Evolutionary conservation across 2,113 vertebrate species (phyloP).

Genomic region (Pampusana beccarii): DNA sequence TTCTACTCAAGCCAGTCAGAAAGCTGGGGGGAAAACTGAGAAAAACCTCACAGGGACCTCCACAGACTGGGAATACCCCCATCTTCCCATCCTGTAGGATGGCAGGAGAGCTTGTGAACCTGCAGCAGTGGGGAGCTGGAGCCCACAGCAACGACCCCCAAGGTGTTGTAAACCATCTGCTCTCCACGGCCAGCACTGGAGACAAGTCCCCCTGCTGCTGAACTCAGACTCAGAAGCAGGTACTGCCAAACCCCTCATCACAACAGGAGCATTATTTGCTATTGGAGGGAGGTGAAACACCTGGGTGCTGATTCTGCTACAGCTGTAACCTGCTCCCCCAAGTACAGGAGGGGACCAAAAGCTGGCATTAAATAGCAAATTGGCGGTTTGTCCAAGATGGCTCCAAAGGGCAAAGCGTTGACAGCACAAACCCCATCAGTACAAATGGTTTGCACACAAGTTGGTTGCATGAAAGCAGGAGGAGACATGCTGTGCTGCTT

Average conservation of each 20-base stretch:
- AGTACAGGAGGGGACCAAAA: not conserved
- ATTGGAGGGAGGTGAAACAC: not conserved
- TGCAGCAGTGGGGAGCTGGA: not conserved
- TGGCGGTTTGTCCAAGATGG: too few relatives aligned
- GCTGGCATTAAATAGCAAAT: not conserved
- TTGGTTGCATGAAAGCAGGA: accelerated
- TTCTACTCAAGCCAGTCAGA: not conserved
- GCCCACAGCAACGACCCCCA: not conserved
- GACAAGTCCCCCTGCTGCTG: not conserved
- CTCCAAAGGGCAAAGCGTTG: accelerated
- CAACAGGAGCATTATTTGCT: not conserved
- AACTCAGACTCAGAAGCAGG: not conserved
- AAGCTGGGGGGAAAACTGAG: not conserved
- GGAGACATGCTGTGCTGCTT: accelerated
- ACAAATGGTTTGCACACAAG: not conserved
- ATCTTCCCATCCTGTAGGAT: not conserved
- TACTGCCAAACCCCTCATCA: not conserved
- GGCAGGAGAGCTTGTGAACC: not conserved
- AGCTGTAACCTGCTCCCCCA: not conserved
- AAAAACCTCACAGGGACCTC: not conserved
- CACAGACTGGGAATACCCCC: not conserved
- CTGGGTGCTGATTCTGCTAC: not conserved
- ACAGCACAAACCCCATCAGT: not conserved
- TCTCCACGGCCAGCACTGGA: not conserved
- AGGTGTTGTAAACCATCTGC: not conserved